A percentile compares a stretch with the other conserved stretches of the same genome.
Conservation (phyloP, 2,888 invertebrate species). For the Limnephilus auricula region DNA sequence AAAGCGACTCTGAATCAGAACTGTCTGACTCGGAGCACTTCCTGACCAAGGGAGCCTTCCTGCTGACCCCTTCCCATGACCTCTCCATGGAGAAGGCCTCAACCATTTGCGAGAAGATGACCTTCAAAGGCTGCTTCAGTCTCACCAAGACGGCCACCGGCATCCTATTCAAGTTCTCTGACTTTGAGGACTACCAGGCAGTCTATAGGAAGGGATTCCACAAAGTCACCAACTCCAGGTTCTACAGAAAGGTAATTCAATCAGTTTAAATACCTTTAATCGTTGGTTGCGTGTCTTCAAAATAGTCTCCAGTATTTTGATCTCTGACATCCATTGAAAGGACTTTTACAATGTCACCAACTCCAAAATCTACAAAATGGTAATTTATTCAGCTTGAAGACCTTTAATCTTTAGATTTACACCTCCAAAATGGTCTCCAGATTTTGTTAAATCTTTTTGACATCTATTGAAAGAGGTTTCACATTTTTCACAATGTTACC, state of each 20-base stretch:
- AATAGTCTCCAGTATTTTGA: constrained; percentile 82
- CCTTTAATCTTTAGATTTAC: constrained; percentile 81
- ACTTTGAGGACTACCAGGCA: constrained; percentile 90
- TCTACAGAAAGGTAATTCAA: constrained; percentile 87
- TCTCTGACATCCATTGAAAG: too few relatives aligned
- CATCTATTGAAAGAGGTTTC: too few relatives aligned
- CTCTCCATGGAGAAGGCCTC: constrained; percentile 91
- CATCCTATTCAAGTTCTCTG: constrained; percentile 92
- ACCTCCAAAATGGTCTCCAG: constrained; percentile 84
- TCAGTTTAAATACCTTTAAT: constrained; percentile 80
- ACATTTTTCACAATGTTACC: too few relatives aligned
- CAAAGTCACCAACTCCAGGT: constrained; percentile 90
- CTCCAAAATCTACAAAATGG: constrained; percentile 72
- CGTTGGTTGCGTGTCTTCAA: constrained; percentile 73
- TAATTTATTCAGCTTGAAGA: constrained; percentile 71
- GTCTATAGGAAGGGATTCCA: constrained; percentile 93
- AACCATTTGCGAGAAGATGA: constrained; percentile 92
- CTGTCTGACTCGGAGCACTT: constrained; percentile 86
- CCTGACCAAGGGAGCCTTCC: constrained; percentile 89
- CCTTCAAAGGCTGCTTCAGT: constrained; percentile 91
- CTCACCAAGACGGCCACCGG: constrained; percentile 93
- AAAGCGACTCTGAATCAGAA: constrained; percentile 88
- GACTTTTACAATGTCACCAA: too few relatives aligned
- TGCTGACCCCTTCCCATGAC: constrained; percentile 91
- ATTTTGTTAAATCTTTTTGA: too few relatives aligned